Evolutionary conservation across 2,888 invertebrate species (phyloP).

Genomic region (Emesis russula): DNA sequence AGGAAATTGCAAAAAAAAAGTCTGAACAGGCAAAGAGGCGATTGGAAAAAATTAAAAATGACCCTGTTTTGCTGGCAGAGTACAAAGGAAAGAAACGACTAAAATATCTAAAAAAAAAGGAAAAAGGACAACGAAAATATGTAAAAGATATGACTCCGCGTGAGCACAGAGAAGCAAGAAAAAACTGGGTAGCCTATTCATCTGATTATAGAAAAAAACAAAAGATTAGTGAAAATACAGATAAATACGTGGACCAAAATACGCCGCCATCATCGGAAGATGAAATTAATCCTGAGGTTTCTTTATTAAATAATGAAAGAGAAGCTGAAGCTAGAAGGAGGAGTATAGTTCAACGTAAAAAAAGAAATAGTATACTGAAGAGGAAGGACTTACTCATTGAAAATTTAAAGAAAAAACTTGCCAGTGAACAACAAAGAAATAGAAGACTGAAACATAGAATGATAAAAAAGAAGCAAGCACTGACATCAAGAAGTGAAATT

Average conservation of each 20-base stretch:
- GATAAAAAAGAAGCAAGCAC: too few species aligned
- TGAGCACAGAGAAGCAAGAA: conserved; percentile 11
- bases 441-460: too few species aligned
- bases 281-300: background rate
- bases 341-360: conserved; percentile 16
- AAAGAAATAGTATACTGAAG: conserved; percentile 21
- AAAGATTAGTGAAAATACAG: background rate
- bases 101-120: conserved; percentile 50
- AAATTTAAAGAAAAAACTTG: background rate
- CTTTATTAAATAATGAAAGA: conserved; percentile 18
- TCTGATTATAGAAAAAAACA: too few species aligned
- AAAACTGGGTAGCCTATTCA: background rate
- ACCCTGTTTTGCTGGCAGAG: too few species aligned
- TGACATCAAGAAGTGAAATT: background rate
- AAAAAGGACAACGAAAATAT: conserved; percentile 32
- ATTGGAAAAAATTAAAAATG: conserved; percentile 6
- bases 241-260: conserved; percentile 8
- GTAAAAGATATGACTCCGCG: conserved; percentile 25
- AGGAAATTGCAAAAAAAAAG: conserved; percentile 9
- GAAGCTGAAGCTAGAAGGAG: conserved; percentile 17
- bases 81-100: conserved; percentile 38
- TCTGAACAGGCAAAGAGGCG: conserved; percentile 40
- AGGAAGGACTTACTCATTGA: conserved; percentile 11
- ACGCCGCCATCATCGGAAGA: conserved; percentile 22
- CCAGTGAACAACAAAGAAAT: too few species aligned